Evolutionary conservation across 2,888 invertebrate species (phyloP).

Genomic region (Clitarchus hookeri): DNA sequence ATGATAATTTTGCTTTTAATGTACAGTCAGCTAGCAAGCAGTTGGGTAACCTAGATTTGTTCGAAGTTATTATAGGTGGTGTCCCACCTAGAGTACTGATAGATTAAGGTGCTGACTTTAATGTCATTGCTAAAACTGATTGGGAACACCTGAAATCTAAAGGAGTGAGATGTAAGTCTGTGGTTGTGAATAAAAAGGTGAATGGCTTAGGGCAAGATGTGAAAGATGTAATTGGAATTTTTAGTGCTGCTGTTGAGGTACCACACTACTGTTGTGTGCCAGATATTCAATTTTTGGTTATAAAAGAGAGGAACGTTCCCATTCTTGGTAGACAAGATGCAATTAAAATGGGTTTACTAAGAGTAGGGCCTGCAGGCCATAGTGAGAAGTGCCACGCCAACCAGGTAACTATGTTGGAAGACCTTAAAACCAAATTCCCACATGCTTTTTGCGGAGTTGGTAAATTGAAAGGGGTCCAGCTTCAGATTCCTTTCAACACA

Average conservation of each 20-base stretch:
- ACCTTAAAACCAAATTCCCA: conserved; percentile 25
- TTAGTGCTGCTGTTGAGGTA: no score
- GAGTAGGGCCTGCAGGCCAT: conserved; percentile 10
- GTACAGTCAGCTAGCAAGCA: no score
- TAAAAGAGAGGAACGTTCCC: conserved; percentile 31
- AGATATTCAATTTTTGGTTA: conserved; percentile 23
- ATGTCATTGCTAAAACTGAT: conserved; percentile 26
- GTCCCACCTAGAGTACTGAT: conserved; percentile 27
- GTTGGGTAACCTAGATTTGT: background rate
- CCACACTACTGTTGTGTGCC: no score
- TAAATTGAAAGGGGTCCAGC: conserved; percentile 31
- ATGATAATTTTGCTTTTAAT: no score
- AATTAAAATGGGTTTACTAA: conserved; percentile 30
- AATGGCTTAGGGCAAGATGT: background rate
- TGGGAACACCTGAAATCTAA: conserved; percentile 27
- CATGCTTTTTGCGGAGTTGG: conserved; percentile 42
- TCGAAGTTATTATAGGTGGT: conserved; percentile 29
- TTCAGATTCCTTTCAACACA: conserved; percentile 48
- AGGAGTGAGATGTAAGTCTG: background rate
- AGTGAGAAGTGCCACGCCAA: background rate
- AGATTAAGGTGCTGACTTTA: conserved; percentile 33
- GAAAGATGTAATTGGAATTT: no score
- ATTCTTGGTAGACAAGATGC: conserved; percentile 32
- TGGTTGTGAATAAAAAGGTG: background rate
- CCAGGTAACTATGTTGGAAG: conserved; percentile 11